phyloP scores from a whole-genome alignment of 1,140 invertebrate species.

The Acromyrmex echinatior region DNA sequence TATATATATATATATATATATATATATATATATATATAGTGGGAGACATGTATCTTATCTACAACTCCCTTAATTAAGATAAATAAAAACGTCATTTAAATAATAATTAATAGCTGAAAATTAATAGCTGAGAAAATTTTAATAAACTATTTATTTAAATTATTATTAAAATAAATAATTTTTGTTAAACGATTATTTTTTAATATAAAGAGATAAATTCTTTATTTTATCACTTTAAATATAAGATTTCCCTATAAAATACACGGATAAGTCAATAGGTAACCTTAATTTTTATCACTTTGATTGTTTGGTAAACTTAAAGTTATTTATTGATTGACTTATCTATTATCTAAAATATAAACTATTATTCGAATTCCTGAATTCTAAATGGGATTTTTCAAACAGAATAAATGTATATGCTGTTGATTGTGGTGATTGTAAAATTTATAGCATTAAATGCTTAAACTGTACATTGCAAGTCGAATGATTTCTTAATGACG shows the following conservation, averaged over 20 bases:
- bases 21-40: no score
- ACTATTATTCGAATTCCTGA: not conserved
- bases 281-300: no score
- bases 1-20: no score
- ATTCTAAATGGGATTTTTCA: not conserved
- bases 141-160: not conserved
- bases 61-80: constrained; percentile 2
- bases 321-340: no score
- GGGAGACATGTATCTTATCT: not conserved
- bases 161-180: not conserved
- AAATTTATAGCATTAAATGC: not conserved
- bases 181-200: not conserved
- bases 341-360: not conserved
- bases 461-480: not conserved
- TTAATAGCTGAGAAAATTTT: not conserved
- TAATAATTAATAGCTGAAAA: not conserved
- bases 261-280: no score
- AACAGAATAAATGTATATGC: not conserved
- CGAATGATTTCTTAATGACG: constrained; percentile 24
- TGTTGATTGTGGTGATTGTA: not conserved
- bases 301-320: no score
- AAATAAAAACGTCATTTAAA: not conserved
- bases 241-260: not conserved
- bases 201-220: not conserved
- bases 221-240: not conserved